Conservation (phyloP, 2,797 vertebrate species). For the Falco cherrug region DNA sequence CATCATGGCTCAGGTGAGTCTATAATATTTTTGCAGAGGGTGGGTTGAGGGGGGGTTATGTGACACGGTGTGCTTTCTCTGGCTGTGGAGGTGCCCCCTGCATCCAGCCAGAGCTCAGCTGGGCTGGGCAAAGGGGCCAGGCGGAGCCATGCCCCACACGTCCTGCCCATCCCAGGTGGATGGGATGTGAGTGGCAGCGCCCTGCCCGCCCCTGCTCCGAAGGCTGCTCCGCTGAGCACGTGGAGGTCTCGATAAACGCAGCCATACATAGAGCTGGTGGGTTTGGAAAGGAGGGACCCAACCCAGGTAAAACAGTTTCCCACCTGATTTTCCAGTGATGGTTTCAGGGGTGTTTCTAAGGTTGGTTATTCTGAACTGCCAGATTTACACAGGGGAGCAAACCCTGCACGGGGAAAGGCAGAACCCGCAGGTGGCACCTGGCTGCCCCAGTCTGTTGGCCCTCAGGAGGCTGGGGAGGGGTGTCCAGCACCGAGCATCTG, state of each 20-base stretch:
- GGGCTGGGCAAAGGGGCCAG: background rate
- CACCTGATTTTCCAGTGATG: background rate
- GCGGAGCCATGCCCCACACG: background rate
- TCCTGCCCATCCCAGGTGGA: background rate
- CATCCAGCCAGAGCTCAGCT: background rate
- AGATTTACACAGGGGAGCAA: background rate
- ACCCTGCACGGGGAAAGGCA: background rate
- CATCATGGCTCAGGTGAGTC: fast-evolving
- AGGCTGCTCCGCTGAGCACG: background rate
- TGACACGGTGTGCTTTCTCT: background rate
- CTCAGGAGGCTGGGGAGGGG: background rate
- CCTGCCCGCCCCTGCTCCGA: background rate
- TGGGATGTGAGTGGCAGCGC: background rate
- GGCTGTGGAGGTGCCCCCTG: too few relatives aligned
- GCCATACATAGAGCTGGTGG: background rate
- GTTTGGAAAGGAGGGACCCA: background rate
- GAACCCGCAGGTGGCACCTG: background rate
- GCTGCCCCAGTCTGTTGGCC: fast-evolving
- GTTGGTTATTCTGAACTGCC: background rate
- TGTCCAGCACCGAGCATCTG: background rate
- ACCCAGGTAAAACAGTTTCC: background rate
- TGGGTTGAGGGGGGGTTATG: fast-evolving
- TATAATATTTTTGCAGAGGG: background rate
- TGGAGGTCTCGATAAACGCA: background rate
- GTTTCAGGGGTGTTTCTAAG: background rate